Evolutionary conservation across 2,888 invertebrate genomes (phyloP), one percentile per base, ranked within the genome.

Genomic region (Brachynemurus nebulosus): DNA sequence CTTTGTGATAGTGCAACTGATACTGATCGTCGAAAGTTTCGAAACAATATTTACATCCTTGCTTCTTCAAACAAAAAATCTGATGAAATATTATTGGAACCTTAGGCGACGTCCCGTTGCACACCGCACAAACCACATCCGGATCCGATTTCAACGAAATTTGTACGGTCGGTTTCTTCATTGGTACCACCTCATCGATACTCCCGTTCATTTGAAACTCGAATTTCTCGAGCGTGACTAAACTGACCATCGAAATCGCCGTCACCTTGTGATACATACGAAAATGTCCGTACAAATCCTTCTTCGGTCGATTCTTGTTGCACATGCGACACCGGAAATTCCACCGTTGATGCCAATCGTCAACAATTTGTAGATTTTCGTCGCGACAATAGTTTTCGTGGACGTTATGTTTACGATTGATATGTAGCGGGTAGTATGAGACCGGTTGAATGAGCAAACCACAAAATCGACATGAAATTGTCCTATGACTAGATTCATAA

Each of bases 81-180:
- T 35, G 36, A 25, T 47, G 47, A 37, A 47, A 47, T 18, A 19
- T 27, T n/a, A 35, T 21, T 9, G 47, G 47, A 18, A 40, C 40
- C 14, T 42, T 38, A 17, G 19, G 19, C n/a, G 25, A 12, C 14
- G 27, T 37, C 17, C n/a, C 45, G 14, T 11, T 23, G 39, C 38
- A 48, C n/a, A 45, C 35, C 21, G 36, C 35, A 47, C 23, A 40
- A 20, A 16, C 16, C 9, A 23, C 20, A 39, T n/a, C 25, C 14
- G 39, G 6, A 23, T 39, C 14, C 12, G 12, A 16, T 14, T 23
- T 17, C 36, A 4, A 16, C 6, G 11, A 36, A 14, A 27, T 17
- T 19, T 17, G 16, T 7, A 18, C 6, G 2, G 17, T 18, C 11
- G 2, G 2, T 16, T 18, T 16, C 16, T 39, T 39, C 39, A 19